A percentile compares a stretch with the other conserved stretches of the same genome.
These are phyloP conservation scores for Microcebus lehilahytsara DNA, from an alignment of 2,113 vertebrate species.

Conservation along the genomic window DNA sequence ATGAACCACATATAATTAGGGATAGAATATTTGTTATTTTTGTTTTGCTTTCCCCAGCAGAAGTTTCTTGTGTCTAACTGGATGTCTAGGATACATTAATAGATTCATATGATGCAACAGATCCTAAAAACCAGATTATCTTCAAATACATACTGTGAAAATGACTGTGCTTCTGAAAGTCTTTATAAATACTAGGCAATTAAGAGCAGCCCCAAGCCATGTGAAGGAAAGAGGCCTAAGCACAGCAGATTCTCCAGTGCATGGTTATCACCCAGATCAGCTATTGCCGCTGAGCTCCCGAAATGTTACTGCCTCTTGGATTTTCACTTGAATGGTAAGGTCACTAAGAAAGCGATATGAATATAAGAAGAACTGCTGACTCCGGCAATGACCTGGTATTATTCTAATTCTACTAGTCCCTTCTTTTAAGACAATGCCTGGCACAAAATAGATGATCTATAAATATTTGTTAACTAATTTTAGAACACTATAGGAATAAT, in stretches of 20 bases:
- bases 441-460: neutral
- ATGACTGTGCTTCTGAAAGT: neutral
- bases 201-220: neutral
- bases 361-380: neutral
- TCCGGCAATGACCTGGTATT: neutral
- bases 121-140: conserved; percentile 25
- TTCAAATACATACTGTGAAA: neutral
- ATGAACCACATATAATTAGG: neutral
- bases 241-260: neutral
- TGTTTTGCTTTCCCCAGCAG: neutral
- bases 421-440: neutral
- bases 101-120: neutral
- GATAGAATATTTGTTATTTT: neutral
- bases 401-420: neutral
- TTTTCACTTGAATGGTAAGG: neutral
- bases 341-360: neutral
- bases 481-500: neutral
- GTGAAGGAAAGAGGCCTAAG: neutral
- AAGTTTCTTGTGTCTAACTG: conserved; percentile 4
- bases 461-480: neutral
- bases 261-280: neutral
- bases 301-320: neutral
- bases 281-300: neutral
- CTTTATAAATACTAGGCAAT: neutral
- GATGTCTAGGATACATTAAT: neutral